Base-by-base conservation (phyloP, 2,888 invertebrate species). In the Drosophila eohydei region DNA sequence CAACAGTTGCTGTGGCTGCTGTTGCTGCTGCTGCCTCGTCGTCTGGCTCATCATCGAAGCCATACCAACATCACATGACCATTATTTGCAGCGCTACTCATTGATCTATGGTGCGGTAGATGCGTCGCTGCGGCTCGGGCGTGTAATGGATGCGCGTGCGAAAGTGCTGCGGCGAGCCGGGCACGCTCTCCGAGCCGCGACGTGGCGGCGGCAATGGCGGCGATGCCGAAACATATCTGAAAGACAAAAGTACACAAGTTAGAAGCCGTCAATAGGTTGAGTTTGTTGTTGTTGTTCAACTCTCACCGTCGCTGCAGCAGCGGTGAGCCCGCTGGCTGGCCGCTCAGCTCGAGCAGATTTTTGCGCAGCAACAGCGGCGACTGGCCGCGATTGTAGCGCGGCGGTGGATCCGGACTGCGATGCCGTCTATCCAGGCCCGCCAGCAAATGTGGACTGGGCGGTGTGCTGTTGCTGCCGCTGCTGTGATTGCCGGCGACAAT, bases 151-250 rank as follows among this genome's bases (percentile, higher is more conserved):
- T 94, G 73, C 95, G 94, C 16, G 95, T 94, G 73, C 95, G 94
- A 64, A 95, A 93, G 87, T 95, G 95, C 79, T 93, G 95, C 16
- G 96, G 96, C 58, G 95, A 95, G 50, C 95, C 95, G 28, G 96
- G 95, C 63, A 95, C 95, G 89, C 95, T 95, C 91, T 95, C 95
- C 3, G 95, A 95, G 28, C 95, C 93, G 69, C 95, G 94, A 66
- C 95, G 86, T 48, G 93, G 93, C 50, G 93, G 93, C 44, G 93
- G 93, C 77, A 92, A 74, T 26, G 93, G 93, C 11, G 93, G 93
- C 44, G 94, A 94, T 74, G 93, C 93, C 88, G 93, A 94, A 78
- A 93, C 93, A 91, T 93, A 93, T 78, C 92, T 93, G 38, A 16
- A 46, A 51, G 9, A 34, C 1, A 16, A 0, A 36, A 52, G 11